phyloP scores from a whole-genome alignment of 2,797 vertebrate species.

The Todus mexicanus region DNA sequence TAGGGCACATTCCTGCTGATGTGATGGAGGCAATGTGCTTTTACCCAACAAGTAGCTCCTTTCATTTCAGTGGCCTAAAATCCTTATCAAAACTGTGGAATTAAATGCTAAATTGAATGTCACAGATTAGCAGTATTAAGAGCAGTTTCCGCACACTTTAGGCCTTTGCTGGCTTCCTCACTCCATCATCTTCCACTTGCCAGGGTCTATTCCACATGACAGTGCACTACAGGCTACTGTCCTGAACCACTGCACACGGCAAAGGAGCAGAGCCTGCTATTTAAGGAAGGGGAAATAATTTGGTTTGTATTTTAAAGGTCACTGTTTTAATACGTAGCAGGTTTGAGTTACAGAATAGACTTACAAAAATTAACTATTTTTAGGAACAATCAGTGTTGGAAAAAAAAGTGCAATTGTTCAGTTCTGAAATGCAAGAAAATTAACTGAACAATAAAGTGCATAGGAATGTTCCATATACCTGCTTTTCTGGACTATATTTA shows the following conservation, averaged over 20 bases:
- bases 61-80: background rate
- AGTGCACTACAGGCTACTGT: background rate
- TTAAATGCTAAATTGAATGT: background rate
- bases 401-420: background rate
- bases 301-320: background rate
- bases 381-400: background rate
- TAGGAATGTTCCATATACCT: background rate
- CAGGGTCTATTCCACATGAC: fast-evolving
- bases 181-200: background rate
- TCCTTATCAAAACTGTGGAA: background rate
- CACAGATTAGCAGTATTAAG: background rate
- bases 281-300: background rate
- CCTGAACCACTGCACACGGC: background rate
- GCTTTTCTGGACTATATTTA: background rate
- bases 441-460: background rate
- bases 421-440: background rate
- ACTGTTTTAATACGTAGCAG: background rate
- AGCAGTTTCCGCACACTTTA: background rate
- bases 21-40: background rate
- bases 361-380: background rate
- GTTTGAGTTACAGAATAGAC: background rate
- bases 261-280: background rate
- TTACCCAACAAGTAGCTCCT: background rate
- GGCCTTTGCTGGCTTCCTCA: background rate
- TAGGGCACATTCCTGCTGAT: background rate